Evolutionary conservation across 2,888 invertebrate species (phyloP).

Genomic region (Xanthorhoe spadicearia): DNA sequence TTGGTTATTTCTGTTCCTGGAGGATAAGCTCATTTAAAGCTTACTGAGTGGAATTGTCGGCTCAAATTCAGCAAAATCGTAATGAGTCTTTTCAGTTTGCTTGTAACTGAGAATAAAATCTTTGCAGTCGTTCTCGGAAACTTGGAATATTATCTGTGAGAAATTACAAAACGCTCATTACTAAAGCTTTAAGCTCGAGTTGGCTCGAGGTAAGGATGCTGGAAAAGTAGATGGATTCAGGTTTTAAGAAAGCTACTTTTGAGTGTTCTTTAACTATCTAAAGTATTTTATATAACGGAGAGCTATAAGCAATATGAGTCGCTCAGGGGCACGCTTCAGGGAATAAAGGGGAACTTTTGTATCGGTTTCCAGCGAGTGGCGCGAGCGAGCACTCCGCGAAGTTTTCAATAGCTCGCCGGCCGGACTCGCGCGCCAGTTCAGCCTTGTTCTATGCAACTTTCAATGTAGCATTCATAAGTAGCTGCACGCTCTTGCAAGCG

Average conservation of each 20-base stretch:
- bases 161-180: constrained; percentile 7
- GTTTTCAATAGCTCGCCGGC: constrained; percentile 20
- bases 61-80: constrained; percentile 19
- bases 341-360: constrained; percentile 21
- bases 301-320: constrained; percentile 17
- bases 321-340: constrained; percentile 14
- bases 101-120: constrained; percentile 10
- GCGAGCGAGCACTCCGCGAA: constrained; percentile 19
- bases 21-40: constrained; percentile 23
- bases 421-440: constrained; percentile 21
- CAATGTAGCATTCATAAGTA: constrained; percentile 12
- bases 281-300: constrained; percentile 5
- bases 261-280: constrained; percentile 1
- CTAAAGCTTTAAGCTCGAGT: background rate
- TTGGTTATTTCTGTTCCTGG: background rate
- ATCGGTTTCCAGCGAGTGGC: constrained; percentile 16
- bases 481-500: background rate
- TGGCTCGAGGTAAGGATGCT: background rate
- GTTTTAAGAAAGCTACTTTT: background rate
- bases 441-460: constrained; percentile 17
- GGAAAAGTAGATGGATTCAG: background rate
- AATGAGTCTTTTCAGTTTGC: constrained; percentile 25
- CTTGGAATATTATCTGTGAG: constrained; percentile 4
- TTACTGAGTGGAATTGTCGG: constrained; percentile 8
- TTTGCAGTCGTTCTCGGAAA: constrained; percentile 4